These are phyloP conservation scores for Carcina quercana DNA, from an alignment of 2,888 invertebrate species.

Conservation along the genomic window DNA sequence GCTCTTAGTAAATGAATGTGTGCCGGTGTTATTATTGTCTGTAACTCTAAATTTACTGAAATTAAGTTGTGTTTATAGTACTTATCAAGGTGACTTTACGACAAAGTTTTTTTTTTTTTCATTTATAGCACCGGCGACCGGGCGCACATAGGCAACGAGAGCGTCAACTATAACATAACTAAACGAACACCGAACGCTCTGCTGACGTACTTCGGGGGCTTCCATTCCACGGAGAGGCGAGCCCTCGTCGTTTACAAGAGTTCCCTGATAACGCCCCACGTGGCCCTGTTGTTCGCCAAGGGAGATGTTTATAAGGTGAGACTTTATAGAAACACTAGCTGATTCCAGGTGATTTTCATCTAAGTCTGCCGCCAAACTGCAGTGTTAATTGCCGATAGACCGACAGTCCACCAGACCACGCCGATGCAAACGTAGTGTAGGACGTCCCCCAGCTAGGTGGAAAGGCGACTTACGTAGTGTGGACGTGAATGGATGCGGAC, in stretches of 20 bases:
- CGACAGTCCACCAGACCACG: neutral
- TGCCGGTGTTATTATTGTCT: no score
- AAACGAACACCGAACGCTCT: constrained; percentile 40
- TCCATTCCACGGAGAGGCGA: constrained; percentile 69
- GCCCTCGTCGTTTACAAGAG: constrained; percentile 73
- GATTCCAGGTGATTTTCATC: neutral
- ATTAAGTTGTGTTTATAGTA: no score
- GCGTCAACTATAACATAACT: constrained; percentile 74
- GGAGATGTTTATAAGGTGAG: constrained; percentile 32
- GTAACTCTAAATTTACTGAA: no score
- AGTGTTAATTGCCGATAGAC: no score
- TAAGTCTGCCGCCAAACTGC: no score
- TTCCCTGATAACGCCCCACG: constrained; percentile 73
- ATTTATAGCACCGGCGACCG: constrained; percentile 64
- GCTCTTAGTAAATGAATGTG: no score
- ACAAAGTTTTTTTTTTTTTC: constrained; percentile 5
- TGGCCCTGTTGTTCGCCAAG: constrained; percentile 70
- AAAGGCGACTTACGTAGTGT: no score
- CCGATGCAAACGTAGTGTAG: no score
- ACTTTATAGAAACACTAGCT: constrained; percentile 19
- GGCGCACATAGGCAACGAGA: constrained; percentile 76
- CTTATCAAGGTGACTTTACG: no score
- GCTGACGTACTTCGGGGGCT: constrained; percentile 73
- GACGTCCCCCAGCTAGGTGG: no score
- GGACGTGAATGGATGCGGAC: no score